phyloP scores from a whole-genome alignment of 2,888 invertebrate species.

The Augiades crinisus region DNA sequence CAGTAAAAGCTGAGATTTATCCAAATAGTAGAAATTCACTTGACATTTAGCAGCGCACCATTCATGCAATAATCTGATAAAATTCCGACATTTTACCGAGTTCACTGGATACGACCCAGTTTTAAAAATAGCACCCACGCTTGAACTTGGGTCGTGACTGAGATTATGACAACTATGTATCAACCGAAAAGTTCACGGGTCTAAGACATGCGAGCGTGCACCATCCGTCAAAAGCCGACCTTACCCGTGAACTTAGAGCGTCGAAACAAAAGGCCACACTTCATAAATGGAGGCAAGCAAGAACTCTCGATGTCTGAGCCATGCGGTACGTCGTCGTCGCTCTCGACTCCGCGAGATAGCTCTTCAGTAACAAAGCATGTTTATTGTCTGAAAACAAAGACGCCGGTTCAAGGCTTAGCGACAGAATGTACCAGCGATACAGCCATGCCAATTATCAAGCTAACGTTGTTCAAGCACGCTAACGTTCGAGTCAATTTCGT shows the following conservation, averaged over 20 bases:
- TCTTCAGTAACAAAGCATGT: conserved; percentile 64
- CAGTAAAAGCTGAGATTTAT: conserved; percentile 6
- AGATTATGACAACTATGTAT: conserved; percentile 34
- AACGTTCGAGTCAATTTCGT: conserved; percentile 61
- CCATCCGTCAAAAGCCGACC: conserved; percentile 26
- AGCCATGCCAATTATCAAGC: conserved; percentile 68
- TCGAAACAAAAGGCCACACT: conserved; percentile 47
- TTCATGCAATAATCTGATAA: conserved; percentile 27
- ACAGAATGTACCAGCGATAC: conserved; percentile 47
- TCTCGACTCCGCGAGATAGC: conserved; percentile 48
- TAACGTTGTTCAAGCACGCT: conserved; percentile 66
- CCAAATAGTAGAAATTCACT: conserved; percentile 22
- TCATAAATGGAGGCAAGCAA: conserved; percentile 44
- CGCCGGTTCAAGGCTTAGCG: conserved; percentile 58
- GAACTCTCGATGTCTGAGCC: conserved; percentile 53
- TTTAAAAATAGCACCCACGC: conserved; percentile 30
- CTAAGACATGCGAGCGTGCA: conserved; percentile 25
- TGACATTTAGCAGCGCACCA: conserved; percentile 25
- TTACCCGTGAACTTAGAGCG: conserved; percentile 39
- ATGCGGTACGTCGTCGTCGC: conserved; percentile 44
- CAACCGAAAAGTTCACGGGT: conserved; percentile 25
- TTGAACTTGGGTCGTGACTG: conserved; percentile 31
- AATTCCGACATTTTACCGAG: conserved; percentile 30
- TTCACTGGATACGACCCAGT: conserved; percentile 25
- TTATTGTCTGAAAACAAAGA: conserved; percentile 73